phyloP scores from a whole-genome alignment of 1,140 invertebrate species.

The Lepidurus packardi region DNA sequence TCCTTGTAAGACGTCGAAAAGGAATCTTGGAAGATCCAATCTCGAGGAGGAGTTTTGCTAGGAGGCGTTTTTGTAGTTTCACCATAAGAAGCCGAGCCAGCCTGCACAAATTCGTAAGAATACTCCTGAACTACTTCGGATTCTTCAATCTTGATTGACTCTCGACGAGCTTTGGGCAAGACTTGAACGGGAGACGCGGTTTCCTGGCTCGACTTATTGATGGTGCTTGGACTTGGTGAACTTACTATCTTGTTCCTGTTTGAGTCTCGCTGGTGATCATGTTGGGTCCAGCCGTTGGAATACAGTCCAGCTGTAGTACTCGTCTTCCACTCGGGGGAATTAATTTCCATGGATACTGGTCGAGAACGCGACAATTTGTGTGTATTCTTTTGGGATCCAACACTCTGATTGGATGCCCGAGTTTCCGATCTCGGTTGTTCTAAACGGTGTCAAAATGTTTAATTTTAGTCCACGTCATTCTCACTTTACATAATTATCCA shows the following conservation, averaged over 20 bases:
- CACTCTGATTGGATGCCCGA: slow-evolving; percentile 6
- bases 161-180: neutral
- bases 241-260: neutral
- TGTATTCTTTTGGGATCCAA: neutral
- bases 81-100: neutral
- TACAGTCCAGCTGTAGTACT: neutral
- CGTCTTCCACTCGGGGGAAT: neutral
- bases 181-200: neutral
- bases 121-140: slow-evolving; percentile 9
- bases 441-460: slow-evolving; percentile 9
- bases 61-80: neutral
- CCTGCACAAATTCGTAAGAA: neutral
- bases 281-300: neutral
- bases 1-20: neutral
- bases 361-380: neutral
- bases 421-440: slow-evolving; percentile 10
- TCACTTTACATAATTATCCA: neutral
- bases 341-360: neutral
- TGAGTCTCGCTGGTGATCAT: neutral
- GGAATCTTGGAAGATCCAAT: slow-evolving; percentile 6
- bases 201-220: neutral
- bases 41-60: neutral
- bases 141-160: slow-evolving; percentile 13
- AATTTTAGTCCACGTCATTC: neutral
- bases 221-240: neutral